Base-by-base conservation (phyloP, 2,113 vertebrate genomes). In the Colinus virginianus region DNA sequence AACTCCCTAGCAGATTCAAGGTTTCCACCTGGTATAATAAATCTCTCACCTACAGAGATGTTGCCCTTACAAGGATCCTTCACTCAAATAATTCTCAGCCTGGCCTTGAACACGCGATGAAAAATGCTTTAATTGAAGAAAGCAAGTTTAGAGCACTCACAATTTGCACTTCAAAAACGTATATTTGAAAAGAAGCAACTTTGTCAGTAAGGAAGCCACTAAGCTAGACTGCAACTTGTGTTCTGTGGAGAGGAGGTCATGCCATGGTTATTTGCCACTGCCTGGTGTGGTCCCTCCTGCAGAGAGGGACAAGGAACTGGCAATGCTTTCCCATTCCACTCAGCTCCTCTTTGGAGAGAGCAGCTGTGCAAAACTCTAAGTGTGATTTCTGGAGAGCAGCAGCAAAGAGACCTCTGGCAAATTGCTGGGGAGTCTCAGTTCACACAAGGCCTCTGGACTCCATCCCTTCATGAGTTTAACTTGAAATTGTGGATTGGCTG, bases 381-480 rank as follows among this genome's bases (percentile, higher is more conserved):
- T 92, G 88, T 67, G 88, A 87, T 71, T 90, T 81, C 49, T 76
- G 86, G 88, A 93, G 48, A 95, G 63, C 75, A 81, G 74, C 9
- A 22, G 3, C 36, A 16, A 76, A 92, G 69, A 76, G 88, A 59
- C 75, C 68, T 43, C 67, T 85, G 87, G 82, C 78, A 91, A 49
- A 89, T n/a, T 34, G 48, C 84, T 86, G 91, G 82, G 63, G 59
- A 95, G 71, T 63, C 56, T 63, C 78, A 49, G 56, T 81, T 87
- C 86, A 70, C 74, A 87, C 74, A 75, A 68, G 90, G 72, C 62
- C 76, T 55, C 79, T 82, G 82, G 46, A 26, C 79, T 32, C 70
- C 62, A 21, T 16, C 81, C 51, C 77, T 83, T 32, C 64, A 11
- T 4, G 59, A 78, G 42, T 85, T 91, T 56, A 30, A 64, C 56